Conservation (phyloP, 1,140 invertebrate genomes). For the Plutomurus gul region DNA sequence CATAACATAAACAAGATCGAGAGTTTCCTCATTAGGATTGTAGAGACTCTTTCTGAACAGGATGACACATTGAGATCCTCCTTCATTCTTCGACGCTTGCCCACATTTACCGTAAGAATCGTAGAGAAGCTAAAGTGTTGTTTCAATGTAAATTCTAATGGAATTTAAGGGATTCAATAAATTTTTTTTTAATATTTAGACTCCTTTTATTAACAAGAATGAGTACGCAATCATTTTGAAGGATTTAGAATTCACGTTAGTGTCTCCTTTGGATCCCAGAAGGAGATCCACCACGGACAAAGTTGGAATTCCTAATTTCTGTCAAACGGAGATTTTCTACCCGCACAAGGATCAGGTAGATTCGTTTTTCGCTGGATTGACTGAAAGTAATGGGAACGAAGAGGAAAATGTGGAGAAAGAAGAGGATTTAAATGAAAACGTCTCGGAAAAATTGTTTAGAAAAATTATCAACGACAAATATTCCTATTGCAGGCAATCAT, state of each 20-base stretch:
- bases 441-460: not conserved
- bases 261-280: not conserved
- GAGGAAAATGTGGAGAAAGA: not conserved
- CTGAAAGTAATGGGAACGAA: not conserved
- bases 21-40: slow-evolving; percentile 31
- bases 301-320: slow-evolving; percentile 31
- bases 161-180: too few species aligned
- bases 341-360: not conserved
- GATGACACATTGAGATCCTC: slow-evolving; percentile 6
- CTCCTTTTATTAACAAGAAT: slow-evolving; percentile 44
- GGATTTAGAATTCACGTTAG: slow-evolving; percentile 41
- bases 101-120: slow-evolving; percentile 45
- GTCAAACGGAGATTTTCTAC: slow-evolving; percentile 45
- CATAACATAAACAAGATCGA: slow-evolving; percentile 49
- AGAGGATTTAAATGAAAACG: not conserved
- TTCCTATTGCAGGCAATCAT: slow-evolving; percentile 2
- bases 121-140: not conserved
- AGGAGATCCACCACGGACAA: slow-evolving; percentile 26
- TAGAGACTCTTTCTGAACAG: not conserved
- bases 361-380: not conserved
- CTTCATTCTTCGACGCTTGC: slow-evolving; percentile 47
- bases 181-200: slow-evolving; percentile 25
- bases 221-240: slow-evolving; percentile 50
- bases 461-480: not conserved
- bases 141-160: not conserved